These are phyloP conservation scores for Romanogobio albipinnatus DNA, from an alignment of 2,113 vertebrate genomes.

Conservation along the genomic window DNA sequence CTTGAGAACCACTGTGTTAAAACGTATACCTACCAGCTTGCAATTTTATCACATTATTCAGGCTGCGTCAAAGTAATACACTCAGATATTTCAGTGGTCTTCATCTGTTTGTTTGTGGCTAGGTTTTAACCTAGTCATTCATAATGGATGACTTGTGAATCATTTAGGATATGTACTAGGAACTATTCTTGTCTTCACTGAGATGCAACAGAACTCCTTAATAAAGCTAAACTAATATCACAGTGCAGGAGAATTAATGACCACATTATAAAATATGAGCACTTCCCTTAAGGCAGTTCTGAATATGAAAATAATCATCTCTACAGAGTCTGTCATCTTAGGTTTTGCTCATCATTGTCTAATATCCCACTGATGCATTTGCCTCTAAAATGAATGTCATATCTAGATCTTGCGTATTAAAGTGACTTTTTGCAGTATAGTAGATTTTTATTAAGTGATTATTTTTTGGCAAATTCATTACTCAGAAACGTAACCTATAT, in stretches of 20 bases:
- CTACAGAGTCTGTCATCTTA: conserved; percentile 20
- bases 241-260: conserved; percentile 13
- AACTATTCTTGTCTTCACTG: conserved; percentile 26
- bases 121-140: not conserved
- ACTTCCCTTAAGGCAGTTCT: conserved; percentile 23
- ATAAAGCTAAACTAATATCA: conserved; percentile 33
- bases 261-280: conserved; percentile 10
- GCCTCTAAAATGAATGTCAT: not conserved
- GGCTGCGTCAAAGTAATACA: not conserved
- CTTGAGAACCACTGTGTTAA: not conserved
- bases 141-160: conserved; percentile 29
- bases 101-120: conserved; percentile 21
- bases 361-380: conserved; percentile 2
- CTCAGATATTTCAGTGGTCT: not conserved
- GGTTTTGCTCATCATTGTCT: conserved; percentile 19
- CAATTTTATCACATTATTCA: conserved; percentile 2
- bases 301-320: conserved; percentile 20
- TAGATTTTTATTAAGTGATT: not conserved
- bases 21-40: not conserved
- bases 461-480: not conserved
- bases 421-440: not conserved
- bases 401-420: not conserved
- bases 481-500: not conserved
- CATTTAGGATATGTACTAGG: conserved; percentile 3
- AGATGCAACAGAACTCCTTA: conserved; percentile 22